Evolutionary conservation across 2,797 vertebrate genomes (phyloP).

Genomic region (Trematomus bernacchii): DNA sequence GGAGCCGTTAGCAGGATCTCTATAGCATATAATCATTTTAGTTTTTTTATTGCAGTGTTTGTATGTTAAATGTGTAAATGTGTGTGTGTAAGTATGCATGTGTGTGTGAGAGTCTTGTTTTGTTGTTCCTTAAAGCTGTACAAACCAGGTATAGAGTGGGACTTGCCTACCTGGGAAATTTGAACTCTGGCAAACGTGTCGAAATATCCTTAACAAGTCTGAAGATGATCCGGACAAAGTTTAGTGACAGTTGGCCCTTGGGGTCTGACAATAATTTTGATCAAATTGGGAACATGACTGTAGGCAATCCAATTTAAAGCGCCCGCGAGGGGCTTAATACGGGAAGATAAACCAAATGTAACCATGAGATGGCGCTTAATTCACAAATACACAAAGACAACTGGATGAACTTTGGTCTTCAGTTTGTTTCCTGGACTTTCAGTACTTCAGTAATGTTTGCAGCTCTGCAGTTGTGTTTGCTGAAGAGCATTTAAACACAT

Average conservation of each 20-base stretch:
- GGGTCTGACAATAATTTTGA: background rate
- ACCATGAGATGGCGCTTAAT: too few species aligned
- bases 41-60: too few species aligned
- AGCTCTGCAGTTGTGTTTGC: too few species aligned
- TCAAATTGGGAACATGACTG: background rate
- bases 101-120: background rate
- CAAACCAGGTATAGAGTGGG: background rate
- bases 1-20: constrained; percentile 4
- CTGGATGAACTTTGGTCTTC: too few species aligned
- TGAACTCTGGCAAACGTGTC: background rate
- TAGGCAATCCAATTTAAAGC: too few species aligned
- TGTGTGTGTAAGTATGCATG: background rate
- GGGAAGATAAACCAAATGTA: too few species aligned
- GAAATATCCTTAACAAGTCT: background rate
- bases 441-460: too few species aligned
- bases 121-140: background rate
- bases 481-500: too few species aligned
- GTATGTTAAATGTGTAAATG: background rate
- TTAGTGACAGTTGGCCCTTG: background rate
- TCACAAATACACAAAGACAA: too few species aligned
- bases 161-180: too few species aligned
- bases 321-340: too few species aligned
- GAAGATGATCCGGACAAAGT: background rate
- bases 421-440: too few species aligned
- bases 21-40: background rate